Base-by-base conservation (phyloP, 2,113 vertebrate species). In the Phylloscopus trochiloides region DNA sequence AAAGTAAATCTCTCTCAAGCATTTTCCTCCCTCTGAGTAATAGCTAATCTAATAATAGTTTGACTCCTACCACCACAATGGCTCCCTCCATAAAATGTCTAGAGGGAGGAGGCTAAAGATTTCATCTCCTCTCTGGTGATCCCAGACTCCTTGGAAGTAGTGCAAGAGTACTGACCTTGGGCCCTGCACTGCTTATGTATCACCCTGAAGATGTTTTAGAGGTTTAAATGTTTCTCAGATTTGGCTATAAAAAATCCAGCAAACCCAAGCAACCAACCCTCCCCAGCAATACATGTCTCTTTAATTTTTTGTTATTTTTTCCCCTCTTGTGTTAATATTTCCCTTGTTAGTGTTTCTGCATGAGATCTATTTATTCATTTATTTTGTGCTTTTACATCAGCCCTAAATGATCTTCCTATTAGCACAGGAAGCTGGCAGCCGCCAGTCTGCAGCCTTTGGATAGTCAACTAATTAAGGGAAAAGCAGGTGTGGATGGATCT, bases 401-500 rank as follows among this genome's bases (percentile, higher is more conserved):
- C 76, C 84, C 70, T 92, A 97, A 98, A 97, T 95, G 94, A 97
- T 98, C 95, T 97, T 97, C 77, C 95, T 97, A 77, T 96, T 92
- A 91, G 95, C 94, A 97, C 83, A 96, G 96, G 97, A 98, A 98
- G 86, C 97, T 97, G 96, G 97, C 93, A 97, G 94, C 92, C 94
- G 91, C 87, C 68, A 95, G 81, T 94, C 94, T 96, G 95, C 85
- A 97, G 97, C 87, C 94, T 97, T 98, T 97, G 88, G 97, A 96
- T 96, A 97, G 97, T 96, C 97, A 97, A 77, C 96, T 98, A 98
- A 98, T 98, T 98, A 98, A 97, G 93, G 95, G 81, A 83, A 98
- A 98, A 97, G 95, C 98, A 98, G 98, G 98, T 98, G 98, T 97
- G 97, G 97, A 98, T 96, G 92, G 88, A 91, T 97, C 96, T 97